Conservation (phyloP, 2,888 invertebrate species). For the Diaperis boleti region DNA sequence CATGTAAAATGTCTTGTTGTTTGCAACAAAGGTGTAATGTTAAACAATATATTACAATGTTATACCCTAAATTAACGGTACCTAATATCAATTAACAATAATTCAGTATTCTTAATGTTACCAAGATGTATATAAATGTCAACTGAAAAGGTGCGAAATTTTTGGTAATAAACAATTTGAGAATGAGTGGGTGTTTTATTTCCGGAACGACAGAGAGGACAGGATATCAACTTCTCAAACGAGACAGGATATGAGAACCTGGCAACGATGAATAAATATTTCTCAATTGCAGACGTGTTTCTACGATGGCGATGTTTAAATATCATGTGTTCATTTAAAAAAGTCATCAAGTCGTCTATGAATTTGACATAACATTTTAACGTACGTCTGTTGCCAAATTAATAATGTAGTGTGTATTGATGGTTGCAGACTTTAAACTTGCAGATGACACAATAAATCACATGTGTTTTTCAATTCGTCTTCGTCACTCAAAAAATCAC, state of each 20-base stretch:
- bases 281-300: too few relatives aligned
- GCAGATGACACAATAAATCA: too few relatives aligned
- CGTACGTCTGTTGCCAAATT: too few relatives aligned
- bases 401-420: too few relatives aligned
- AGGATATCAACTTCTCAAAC: constrained; percentile 28
- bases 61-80: constrained; percentile 44
- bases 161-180: constrained; percentile 58
- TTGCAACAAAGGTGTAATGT: constrained; percentile 38
- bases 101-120: constrained; percentile 67
- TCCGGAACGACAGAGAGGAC: constrained; percentile 12
- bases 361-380: too few relatives aligned
- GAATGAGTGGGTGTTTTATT: not conserved
- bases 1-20: constrained; percentile 41
- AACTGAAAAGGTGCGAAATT: constrained; percentile 56
- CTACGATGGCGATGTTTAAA: too few relatives aligned
- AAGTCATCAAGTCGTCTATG: too few relatives aligned
- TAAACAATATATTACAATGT: constrained; percentile 43
- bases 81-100: constrained; percentile 55
- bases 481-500: too few relatives aligned
- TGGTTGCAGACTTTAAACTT: too few relatives aligned
- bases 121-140: constrained; percentile 61
- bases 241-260: constrained; percentile 30
- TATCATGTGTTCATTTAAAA: too few relatives aligned
- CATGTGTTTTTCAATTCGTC: too few relatives aligned
- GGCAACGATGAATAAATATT: too few relatives aligned